Conservation (phyloP, 2,113 vertebrate genomes). For the Microcebus jonahi region DNA sequence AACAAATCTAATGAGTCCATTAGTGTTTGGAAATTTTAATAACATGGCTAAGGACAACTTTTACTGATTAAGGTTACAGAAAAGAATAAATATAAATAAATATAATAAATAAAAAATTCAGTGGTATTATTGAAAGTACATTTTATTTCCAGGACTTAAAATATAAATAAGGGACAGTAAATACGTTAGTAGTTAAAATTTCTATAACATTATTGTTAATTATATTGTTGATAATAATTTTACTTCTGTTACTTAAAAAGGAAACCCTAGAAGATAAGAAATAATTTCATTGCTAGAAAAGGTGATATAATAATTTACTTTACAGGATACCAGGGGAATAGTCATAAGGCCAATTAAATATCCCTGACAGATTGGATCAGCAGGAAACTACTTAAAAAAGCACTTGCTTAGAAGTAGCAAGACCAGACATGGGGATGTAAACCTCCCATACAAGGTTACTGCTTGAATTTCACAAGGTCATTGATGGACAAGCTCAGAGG, state of each 20-base stretch:
- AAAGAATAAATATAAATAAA: constrained; percentile 11
- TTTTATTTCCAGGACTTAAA: constrained; percentile 30
- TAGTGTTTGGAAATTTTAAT: neutral
- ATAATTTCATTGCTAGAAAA: constrained; percentile 1
- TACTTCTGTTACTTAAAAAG: neutral
- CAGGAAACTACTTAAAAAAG: constrained; percentile 37
- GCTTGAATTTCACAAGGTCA: constrained; percentile 25
- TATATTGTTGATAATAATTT: neutral
- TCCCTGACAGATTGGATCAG: constrained; percentile 36
- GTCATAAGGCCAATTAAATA: neutral
- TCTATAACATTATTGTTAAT: neutral
- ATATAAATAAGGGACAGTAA: neutral
- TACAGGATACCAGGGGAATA: neutral
- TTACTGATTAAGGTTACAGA: neutral
- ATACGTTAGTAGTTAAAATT: neutral
- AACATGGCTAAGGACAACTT: neutral
- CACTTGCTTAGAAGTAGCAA: constrained; percentile 3
- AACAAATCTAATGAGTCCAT: neutral
- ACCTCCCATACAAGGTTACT: neutral
- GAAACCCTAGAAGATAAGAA: neutral
- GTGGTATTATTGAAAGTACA: neutral
- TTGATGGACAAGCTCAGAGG: neutral
- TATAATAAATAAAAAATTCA: neutral
- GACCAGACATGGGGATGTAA: neutral
- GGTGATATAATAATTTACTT: neutral